Evolutionary conservation across 1,140 invertebrate species (phyloP).

Genomic region (Aporrectodea caliginosa): DNA sequence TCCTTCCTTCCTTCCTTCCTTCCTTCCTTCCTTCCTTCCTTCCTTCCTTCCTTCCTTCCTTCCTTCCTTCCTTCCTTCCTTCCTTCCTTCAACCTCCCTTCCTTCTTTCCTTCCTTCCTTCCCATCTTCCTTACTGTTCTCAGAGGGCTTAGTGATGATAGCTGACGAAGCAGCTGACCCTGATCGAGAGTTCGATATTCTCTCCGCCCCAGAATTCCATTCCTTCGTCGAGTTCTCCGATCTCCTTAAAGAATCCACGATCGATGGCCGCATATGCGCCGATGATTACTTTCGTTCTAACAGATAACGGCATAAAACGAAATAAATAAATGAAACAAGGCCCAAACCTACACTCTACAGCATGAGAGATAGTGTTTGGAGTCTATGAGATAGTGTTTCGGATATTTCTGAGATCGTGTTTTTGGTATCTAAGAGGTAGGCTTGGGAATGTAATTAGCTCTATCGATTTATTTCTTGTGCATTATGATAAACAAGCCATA

Average conservation of each 20-base stretch:
- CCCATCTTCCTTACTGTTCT: neutral
- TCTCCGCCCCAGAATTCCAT: slow-evolving; percentile 16
- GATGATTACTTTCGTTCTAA: neutral
- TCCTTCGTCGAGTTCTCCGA: neutral
- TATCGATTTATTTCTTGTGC: too few relatives aligned
- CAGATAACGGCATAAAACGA: too few relatives aligned
- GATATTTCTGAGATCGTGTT: too few relatives aligned
- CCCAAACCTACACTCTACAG: too few relatives aligned
- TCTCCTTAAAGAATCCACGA: neutral
- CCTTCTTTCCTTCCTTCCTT: neutral
- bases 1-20: neutral
- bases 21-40: slow-evolving; percentile 20
- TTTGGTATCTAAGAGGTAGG: too few relatives aligned
- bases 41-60: slow-evolving; percentile 22
- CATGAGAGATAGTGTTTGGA: too few relatives aligned
- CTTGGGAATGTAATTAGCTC: too few relatives aligned
- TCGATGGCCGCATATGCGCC: slow-evolving; percentile 1
- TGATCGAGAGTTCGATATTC: neutral
- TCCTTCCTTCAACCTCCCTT: slow-evolving; percentile 3
- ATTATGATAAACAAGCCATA: too few relatives aligned
- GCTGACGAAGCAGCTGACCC: too few relatives aligned
- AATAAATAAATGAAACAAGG: too few relatives aligned
- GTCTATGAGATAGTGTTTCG: too few relatives aligned
- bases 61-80: slow-evolving; percentile 23
- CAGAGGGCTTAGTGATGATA: too few relatives aligned